A percentile compares a stretch with the other conserved stretches of the same genome.
Conservation (phyloP, 1,140 invertebrate genomes). For the Hyles euphorbiae region DNA sequence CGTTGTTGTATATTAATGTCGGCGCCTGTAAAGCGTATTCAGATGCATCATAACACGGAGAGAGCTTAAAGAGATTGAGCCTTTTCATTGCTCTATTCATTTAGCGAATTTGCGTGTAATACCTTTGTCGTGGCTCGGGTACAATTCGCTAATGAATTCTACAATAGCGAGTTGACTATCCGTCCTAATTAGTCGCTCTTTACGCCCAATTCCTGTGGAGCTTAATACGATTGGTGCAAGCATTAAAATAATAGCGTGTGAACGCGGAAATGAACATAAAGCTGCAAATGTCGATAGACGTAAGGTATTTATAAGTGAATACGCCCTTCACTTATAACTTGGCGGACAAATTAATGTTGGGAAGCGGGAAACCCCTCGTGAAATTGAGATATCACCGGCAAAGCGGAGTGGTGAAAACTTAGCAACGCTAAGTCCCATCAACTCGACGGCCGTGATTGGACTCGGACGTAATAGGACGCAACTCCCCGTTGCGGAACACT, state of each 20-base stretch:
- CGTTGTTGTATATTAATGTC: slow-evolving; percentile 18
- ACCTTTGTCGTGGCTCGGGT: slow-evolving; percentile 22
- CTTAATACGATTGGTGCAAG: slow-evolving; percentile 30
- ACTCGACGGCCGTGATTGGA: slow-evolving; percentile 38
- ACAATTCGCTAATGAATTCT: slow-evolving; percentile 44
- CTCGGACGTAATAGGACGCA: slow-evolving; percentile 29
- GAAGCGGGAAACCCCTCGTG: slow-evolving; percentile 51
- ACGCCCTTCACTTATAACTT: slow-evolving; percentile 30
- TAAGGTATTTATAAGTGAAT: background rate
- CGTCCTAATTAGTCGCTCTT: slow-evolving; percentile 43
- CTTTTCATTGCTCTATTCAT: slow-evolving; percentile 18
- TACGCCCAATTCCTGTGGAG: slow-evolving; percentile 35
- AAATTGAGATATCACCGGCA: slow-evolving; percentile 55
- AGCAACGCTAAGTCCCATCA: slow-evolving; percentile 63
- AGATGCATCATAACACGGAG: too few species aligned
- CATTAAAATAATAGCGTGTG: slow-evolving; percentile 20
- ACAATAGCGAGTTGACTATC: slow-evolving; percentile 43
- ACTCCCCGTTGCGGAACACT: slow-evolving; percentile 17
- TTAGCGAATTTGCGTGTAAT: slow-evolving; percentile 33
- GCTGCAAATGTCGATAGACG: background rate
- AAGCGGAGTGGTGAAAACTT: slow-evolving; percentile 61
- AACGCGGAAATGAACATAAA: background rate
- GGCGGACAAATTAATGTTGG: slow-evolving; percentile 42
- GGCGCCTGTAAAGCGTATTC: background rate
- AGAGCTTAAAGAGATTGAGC: too few species aligned